Evolutionary conservation across 2,797 vertebrate species (phyloP).

Genomic region (Sebastiscus tertius): DNA sequence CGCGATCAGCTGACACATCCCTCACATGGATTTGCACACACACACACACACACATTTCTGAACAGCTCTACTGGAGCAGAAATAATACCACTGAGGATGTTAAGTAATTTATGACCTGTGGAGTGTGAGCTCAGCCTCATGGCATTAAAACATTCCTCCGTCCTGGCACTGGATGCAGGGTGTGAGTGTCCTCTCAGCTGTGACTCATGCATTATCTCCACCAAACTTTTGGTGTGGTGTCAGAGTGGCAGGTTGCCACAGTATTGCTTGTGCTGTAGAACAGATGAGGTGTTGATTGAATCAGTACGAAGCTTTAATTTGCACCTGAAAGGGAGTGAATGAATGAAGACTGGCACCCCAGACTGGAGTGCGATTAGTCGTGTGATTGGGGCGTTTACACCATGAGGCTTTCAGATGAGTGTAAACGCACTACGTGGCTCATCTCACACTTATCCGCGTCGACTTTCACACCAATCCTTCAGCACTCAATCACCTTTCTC

Average conservation of each 20-base stretch:
- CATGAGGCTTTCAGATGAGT: constrained; percentile 19
- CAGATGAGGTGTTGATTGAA: constrained; percentile 43
- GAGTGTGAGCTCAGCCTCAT: constrained; percentile 41
- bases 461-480: constrained; percentile 45
- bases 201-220: constrained; percentile 52
- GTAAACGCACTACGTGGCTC: constrained; percentile 34
- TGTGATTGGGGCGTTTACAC: constrained; percentile 32
- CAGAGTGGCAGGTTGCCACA: not conserved
- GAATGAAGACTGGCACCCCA: constrained; percentile 22
- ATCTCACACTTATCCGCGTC: constrained; percentile 41
- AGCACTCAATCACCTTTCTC: constrained; percentile 6
- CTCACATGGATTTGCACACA: constrained; percentile 38
- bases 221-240: constrained; percentile 14
- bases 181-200: constrained; percentile 44
- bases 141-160: constrained; percentile 53
- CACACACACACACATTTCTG: constrained; percentile 11
- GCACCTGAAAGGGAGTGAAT: constrained; percentile 51
- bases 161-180: constrained; percentile 46
- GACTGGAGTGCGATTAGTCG: constrained; percentile 45
- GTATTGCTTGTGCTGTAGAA: not conserved
- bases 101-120: constrained; percentile 22
- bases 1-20: constrained; percentile 55
- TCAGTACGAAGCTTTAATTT: constrained; percentile 54
- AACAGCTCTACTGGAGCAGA: constrained; percentile 12
- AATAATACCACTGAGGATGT: constrained; percentile 16